These are phyloP conservation scores for Picathartes gymnocephalus DNA, from an alignment of 2,113 vertebrate genomes.

Conservation along the genomic window DNA sequence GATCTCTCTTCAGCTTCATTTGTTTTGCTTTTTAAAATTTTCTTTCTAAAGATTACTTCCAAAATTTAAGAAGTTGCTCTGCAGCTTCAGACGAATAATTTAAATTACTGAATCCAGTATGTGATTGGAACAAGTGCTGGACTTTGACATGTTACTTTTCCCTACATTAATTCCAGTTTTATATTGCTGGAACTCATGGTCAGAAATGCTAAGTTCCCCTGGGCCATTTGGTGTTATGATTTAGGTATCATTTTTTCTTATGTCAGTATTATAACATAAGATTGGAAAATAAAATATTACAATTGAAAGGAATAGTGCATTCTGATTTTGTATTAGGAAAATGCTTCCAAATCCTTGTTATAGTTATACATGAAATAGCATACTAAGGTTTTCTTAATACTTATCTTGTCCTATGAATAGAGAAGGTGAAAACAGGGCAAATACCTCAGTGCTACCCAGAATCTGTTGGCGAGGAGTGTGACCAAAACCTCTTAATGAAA, in stretches of 20 bases:
- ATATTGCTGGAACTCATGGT: neutral
- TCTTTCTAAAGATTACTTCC: neutral
- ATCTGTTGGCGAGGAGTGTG: neutral
- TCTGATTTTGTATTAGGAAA: neutral
- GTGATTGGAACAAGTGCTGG: neutral
- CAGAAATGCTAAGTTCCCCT: neutral
- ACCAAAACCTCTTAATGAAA: neutral
- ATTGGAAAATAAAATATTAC: neutral
- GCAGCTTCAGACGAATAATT: neutral
- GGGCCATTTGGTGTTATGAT: rapidly evolving
- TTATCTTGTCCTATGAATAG: neutral
- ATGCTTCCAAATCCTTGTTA: neutral
- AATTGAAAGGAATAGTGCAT: neutral
- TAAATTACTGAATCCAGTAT: neutral
- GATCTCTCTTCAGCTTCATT: neutral
- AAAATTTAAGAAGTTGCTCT: neutral
- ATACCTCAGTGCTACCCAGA: neutral
- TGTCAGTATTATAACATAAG: neutral
- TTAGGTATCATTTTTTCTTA: neutral
- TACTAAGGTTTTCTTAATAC: neutral
- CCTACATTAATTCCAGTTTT: neutral
- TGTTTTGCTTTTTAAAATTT: neutral
- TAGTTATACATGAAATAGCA: neutral
- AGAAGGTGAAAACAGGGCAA: neutral
- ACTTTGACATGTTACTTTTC: neutral